Base-by-base conservation (phyloP, 1,140 invertebrate species). In the Halesus radiatus region DNA sequence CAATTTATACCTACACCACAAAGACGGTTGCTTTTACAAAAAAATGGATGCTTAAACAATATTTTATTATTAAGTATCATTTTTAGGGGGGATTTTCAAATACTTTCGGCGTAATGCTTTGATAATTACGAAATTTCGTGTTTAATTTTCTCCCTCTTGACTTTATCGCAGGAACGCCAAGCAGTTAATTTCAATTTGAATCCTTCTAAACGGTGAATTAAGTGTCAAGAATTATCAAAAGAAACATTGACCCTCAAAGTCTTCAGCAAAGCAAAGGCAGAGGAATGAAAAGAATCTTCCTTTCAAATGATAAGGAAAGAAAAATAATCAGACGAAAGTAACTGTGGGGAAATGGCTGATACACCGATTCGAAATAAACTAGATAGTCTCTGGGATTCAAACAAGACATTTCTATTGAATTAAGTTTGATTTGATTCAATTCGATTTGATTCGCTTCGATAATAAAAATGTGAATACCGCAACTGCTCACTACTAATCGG, bases 181-280 rank as follows among this genome's bases (percentile, higher is more conserved):
- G 37, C 37, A 45, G 37, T 60, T 60, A 60, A 60, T 60, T 60
- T 60, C 16, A 60, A 60, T 60, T 60, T 20, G 23, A 60, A 60
- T 60, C 23, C 56, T 18, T 60, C 16, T 60, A 60, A 60, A 18
- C 56, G 18, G 56, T 22, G 56, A 60, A 60, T 60, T 23, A 20
- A 60, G 56, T 60, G 56, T 60, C 56, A 4, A 1, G 56, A 23
- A 20, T 60, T 60, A 60, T 20, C 56, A 60, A 60, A 60, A 20
- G 18, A 23, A 22, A 60, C 18, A 60, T 60, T 60, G 56, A 60
- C 56, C 56, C 37, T 60, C 56, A 60, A 23, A 60, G 37, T 13
- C 37, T 45, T 13, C 37, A 45, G 7, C 7, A 60, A 60, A 60
- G 13, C 23, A 60, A 60, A 60, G 18, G 56, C 13, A 56, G 10